These are phyloP conservation scores for Tetramorium simillimum DNA, from an alignment of 1,140 invertebrate species.

Conservation along the genomic window DNA sequence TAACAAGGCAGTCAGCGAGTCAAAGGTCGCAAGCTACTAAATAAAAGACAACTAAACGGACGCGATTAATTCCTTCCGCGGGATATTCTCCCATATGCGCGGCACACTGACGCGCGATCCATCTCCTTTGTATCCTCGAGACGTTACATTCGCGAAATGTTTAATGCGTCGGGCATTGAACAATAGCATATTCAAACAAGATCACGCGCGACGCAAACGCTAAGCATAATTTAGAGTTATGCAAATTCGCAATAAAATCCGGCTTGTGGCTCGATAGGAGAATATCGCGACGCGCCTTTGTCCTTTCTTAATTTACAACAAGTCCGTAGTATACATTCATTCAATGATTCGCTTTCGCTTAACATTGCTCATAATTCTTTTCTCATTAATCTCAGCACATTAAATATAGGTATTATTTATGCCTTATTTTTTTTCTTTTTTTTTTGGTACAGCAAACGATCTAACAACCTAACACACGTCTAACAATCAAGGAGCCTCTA, in stretches of 20 bases:
- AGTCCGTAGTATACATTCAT: slow-evolving; percentile 65
- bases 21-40: slow-evolving; percentile 17
- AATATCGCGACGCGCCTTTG: neutral
- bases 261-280: neutral
- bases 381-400: slow-evolving; percentile 65
- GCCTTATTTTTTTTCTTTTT: slow-evolving; percentile 34
- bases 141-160: too few relatives aligned
- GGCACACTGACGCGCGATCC: neutral
- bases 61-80: neutral
- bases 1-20: slow-evolving; percentile 33
- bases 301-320: slow-evolving; percentile 64
- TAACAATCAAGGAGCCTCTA: slow-evolving; percentile 73
- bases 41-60: slow-evolving; percentile 16
- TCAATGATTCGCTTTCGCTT: slow-evolving; percentile 59
- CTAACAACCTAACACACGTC: slow-evolving; percentile 70
- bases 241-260: neutral
- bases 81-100: neutral
- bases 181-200: slow-evolving; percentile 22
- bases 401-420: slow-evolving; percentile 64
- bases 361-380: slow-evolving; percentile 71
- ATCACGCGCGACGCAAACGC: neutral
- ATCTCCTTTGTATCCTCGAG: neutral
- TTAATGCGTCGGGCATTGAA: slow-evolving; percentile 7
- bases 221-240: neutral
- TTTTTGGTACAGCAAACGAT: slow-evolving; percentile 73